Base-by-base conservation (phyloP, 2,113 vertebrate genomes). In the Leucopsar rothschildi region DNA sequence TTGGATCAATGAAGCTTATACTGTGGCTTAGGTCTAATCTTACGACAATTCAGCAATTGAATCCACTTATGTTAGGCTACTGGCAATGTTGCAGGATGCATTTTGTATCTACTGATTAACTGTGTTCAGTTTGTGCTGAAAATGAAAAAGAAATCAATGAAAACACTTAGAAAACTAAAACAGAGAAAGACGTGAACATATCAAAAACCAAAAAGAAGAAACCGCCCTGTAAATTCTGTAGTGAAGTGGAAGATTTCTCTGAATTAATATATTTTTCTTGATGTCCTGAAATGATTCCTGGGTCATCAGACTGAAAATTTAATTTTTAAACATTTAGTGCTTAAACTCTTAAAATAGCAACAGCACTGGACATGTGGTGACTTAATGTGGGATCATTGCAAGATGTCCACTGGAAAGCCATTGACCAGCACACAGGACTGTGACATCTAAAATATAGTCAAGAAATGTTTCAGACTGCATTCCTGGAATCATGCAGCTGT, bases 1-100 rank as follows among this genome's bases (percentile, higher is more conserved):
- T 79, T 90, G 73, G 96, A 97, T 97, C 97, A 95, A 97, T 97
- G 96, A 95, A 91, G 93, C 95, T 97, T 96, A 96, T 88, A 88
- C 82, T 82, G 84, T 94, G 94, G 93, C 94, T 96, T 93, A 97
- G 91, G 92, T 83, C 86, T 97, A 97, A 95, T 96, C 92, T 97
- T 95, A 93, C 0, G n/a, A 91, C 94, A 92, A 93, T 96, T 96
- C 94, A 91, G 87, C 76, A 73, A 96, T 82, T 91, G 86, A 95
- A 92, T 96, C 86, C 63, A 83, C 86, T 95, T 76, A 82, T 10
- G 69, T 86, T 90, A 76, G 88, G 86, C 89, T 97, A 84, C 90
- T 88, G 75, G 90, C 89, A 90, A 91, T 91, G 88, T 91, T 94
- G 91, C 92, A 71, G 88, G 95, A 94, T 12, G 21, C 39, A 63